Conservation (phyloP, 2,113 vertebrate species). For the Fukomys damarensis region DNA sequence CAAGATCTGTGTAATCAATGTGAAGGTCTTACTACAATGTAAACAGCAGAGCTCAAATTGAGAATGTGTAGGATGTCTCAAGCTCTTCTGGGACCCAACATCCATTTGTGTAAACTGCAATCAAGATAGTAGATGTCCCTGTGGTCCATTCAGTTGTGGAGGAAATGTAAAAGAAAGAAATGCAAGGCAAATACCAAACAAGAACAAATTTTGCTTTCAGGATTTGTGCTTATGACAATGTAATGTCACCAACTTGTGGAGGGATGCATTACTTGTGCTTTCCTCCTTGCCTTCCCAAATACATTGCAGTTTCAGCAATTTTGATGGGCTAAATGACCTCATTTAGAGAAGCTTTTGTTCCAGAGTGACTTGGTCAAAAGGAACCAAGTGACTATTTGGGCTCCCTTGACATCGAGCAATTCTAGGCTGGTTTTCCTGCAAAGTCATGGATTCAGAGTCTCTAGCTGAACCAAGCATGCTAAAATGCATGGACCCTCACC, state of each 20-base stretch:
- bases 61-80: background rate
- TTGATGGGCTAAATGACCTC: background rate
- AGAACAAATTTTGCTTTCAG: background rate
- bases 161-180: background rate
- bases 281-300: background rate
- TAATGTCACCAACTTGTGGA: background rate
- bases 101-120: background rate
- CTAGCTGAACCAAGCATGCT: background rate
- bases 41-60: background rate
- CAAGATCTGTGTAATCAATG: background rate
- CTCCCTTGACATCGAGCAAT: background rate
- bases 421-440: background rate
- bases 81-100: background rate
- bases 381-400: background rate
- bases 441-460: background rate
- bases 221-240: background rate
- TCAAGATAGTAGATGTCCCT: background rate
- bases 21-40: slow-evolving; percentile 1
- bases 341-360: background rate
- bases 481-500: background rate
- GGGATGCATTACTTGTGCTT: background rate
- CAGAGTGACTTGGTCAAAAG: background rate
- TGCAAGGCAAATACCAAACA: background rate
- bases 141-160: background rate
- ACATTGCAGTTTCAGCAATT: background rate